phyloP scores from a whole-genome alignment of 2,113 vertebrate species.

The Rallus limicola region DNA sequence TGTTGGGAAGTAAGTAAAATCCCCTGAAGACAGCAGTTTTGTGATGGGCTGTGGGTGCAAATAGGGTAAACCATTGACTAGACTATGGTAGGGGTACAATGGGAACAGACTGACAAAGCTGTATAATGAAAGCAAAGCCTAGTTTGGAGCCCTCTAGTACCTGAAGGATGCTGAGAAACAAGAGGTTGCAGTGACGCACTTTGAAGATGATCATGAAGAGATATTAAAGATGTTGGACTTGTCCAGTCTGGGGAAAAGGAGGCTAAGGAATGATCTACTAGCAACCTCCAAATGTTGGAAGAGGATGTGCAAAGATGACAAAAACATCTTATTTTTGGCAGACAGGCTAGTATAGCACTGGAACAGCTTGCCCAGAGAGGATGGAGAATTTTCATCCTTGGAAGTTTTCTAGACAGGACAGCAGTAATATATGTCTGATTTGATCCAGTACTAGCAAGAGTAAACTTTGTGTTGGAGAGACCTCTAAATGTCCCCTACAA shows the following conservation, averaged over 20 bases:
- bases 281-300: background rate
- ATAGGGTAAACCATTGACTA: background rate
- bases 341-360: background rate
- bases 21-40: background rate
- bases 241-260: background rate
- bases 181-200: background rate
- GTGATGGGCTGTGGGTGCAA: background rate
- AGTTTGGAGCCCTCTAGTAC: background rate
- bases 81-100: background rate
- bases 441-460: background rate
- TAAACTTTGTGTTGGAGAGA: background rate
- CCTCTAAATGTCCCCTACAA: background rate
- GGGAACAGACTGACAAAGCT: background rate
- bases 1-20: background rate
- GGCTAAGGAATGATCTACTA: background rate
- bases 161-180: background rate
- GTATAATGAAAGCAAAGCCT: background rate
- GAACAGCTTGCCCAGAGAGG: background rate
- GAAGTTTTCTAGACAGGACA: background rate
- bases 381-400: background rate
- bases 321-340: background rate
- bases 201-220: background rate
- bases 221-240: background rate
- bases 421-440: background rate
- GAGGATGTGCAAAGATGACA: background rate